Evolutionary conservation across 1,140 invertebrate species (phyloP).

Genomic region (Phymorhynchus buccinoides): DNA sequence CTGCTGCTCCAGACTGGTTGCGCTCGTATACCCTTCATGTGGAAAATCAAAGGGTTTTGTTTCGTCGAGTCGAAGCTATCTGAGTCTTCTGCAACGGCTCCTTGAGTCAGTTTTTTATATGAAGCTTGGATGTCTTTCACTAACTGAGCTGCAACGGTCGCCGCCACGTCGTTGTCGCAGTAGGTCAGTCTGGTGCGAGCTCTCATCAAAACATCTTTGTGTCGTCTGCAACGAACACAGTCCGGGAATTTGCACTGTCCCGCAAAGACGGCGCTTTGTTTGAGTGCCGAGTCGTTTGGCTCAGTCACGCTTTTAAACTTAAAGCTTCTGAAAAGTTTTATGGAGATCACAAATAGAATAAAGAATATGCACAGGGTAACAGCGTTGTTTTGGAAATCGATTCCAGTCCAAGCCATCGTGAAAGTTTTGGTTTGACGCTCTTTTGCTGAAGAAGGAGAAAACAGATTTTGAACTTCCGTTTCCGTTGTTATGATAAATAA

Average conservation of each 20-base stretch:
- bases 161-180: neutral
- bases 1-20: slow-evolving; percentile 43
- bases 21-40: slow-evolving; percentile 37
- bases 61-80: neutral
- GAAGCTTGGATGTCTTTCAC: slow-evolving; percentile 36
- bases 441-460: neutral
- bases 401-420: neutral
- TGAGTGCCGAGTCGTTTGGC: neutral
- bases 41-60: slow-evolving; percentile 50
- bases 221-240: slow-evolving; percentile 60
- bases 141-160: neutral
- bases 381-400: slow-evolving; percentile 7
- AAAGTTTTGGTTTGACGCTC: neutral
- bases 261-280: neutral
- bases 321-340: slow-evolving; percentile 32
- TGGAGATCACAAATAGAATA: slow-evolving; percentile 24
- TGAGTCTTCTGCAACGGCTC: neutral
- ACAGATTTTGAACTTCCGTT: neutral
- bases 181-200: slow-evolving; percentile 43
- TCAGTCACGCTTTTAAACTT: neutral
- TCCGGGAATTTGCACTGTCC: slow-evolving; percentile 50
- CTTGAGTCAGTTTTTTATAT: neutral
- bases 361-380: slow-evolving; percentile 22
- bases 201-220: slow-evolving; percentile 42
- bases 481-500: neutral